phyloP scores from a whole-genome alignment of 2,888 invertebrate genomes.

The Apotomis turbidana region DNA sequence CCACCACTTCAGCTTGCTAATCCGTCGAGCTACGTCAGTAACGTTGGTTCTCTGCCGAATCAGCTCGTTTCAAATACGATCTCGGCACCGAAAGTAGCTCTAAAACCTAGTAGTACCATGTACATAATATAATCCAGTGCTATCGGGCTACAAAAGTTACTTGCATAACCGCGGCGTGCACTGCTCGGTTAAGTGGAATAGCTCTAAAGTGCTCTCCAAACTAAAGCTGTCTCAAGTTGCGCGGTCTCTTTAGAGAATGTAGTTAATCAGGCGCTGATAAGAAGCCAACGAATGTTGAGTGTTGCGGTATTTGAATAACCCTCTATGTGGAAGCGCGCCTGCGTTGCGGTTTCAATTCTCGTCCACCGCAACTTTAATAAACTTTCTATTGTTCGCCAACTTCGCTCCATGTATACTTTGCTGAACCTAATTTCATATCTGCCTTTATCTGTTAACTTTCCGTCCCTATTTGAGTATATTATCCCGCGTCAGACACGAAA shows the following conservation, averaged over 20 bases:
- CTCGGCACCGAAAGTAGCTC: no score
- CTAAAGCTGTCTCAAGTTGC: constrained; percentile 25
- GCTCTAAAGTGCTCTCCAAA: constrained; percentile 19
- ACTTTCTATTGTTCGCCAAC: constrained; percentile 15
- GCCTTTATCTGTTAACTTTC: constrained; percentile 29
- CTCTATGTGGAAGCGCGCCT: background rate
- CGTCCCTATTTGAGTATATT: constrained; percentile 39
- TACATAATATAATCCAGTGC: no score
- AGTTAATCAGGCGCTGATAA: background rate
- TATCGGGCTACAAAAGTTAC: no score
- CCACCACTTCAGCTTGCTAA: no score
- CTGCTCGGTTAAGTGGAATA: constrained; percentile 29
- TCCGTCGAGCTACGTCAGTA: no score
- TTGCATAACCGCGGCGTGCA: background rate
- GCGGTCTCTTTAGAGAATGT: constrained; percentile 3
- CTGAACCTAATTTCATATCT: constrained; percentile 19
- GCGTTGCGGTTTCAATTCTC: constrained; percentile 19
- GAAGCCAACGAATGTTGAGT: background rate
- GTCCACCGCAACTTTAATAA: constrained; percentile 16
- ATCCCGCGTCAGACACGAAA: constrained; percentile 27
- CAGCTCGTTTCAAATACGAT: no score
- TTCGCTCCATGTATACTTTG: constrained; percentile 5
- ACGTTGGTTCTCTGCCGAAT: no score
- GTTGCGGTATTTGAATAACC: background rate
- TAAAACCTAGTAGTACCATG: no score